A percentile compares a stretch with the other conserved stretches of the same genome.
These are phyloP conservation scores for Microtus oregoni DNA, from an alignment of 2,113 vertebrate genomes.

Conservation along the genomic window DNA sequence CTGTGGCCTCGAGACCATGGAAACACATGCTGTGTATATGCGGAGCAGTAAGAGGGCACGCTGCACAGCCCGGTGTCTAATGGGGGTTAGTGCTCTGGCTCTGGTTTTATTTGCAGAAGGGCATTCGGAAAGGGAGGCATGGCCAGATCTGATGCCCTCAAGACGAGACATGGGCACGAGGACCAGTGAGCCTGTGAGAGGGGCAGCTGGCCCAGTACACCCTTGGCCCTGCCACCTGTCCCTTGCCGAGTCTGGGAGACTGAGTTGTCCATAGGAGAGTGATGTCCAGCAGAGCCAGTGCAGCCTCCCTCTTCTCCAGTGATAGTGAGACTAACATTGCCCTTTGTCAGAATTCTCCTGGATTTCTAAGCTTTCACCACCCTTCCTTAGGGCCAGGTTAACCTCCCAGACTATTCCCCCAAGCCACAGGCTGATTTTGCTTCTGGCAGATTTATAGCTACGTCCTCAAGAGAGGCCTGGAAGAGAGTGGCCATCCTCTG, in stretches of 20 bases:
- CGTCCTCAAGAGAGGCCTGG: not conserved
- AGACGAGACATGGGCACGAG: not conserved
- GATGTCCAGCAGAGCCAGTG: not conserved
- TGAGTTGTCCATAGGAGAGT: not conserved
- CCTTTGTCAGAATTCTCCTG: not conserved
- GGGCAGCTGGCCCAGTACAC: not conserved
- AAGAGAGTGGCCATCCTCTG: not conserved
- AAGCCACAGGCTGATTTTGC: not conserved
- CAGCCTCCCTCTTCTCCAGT: not conserved
- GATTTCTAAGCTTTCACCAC: not conserved
- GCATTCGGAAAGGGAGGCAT: not conserved
- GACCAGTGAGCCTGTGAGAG: not conserved
- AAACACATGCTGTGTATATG: not conserved
- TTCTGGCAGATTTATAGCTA: not conserved
- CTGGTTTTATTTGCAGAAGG: not conserved
- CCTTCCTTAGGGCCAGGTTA: not conserved
- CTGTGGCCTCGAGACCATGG: not conserved
- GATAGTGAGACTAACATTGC: not conserved
- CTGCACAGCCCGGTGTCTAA: not conserved
- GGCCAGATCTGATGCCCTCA: not conserved
- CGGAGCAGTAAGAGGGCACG: not conserved
- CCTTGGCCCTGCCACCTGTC: not conserved
- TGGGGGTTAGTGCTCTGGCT: not conserved
- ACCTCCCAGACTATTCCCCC: not conserved
- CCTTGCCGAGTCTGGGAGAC: not conserved